Evolutionary conservation across 2,888 invertebrate species (phyloP).

Genomic region (Crossocerus cetratus): DNA sequence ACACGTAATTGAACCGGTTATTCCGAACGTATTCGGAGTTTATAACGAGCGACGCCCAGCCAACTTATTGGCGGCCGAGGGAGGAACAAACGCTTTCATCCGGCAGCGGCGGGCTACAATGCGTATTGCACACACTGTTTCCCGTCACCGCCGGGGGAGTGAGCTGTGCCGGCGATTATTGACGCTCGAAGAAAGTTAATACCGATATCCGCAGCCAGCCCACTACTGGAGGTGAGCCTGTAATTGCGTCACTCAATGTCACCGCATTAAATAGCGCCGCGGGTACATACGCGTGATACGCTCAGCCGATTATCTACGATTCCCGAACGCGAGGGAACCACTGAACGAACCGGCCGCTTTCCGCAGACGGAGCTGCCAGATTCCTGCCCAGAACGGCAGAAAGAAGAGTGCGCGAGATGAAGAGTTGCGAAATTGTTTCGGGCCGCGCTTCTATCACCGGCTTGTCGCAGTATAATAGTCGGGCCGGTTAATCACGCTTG

Average conservation of each 20-base stretch:
- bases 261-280: neutral
- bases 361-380: neutral
- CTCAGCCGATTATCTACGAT: no score
- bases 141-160: neutral
- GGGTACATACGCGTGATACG: no score
- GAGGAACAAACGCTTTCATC: neutral
- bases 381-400: neutral
- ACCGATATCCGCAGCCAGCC: neutral
- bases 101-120: neutral
- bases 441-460: neutral
- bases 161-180: neutral
- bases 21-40: slow-evolving; percentile 26
- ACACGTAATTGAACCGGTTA: slow-evolving; percentile 41
- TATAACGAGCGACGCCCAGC: slow-evolving; percentile 21
- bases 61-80: slow-evolving; percentile 10
- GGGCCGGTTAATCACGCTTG: slow-evolving; percentile 50
- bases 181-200: neutral
- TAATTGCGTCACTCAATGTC: slow-evolving; percentile 3
- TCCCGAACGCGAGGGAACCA: no score
- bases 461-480: slow-evolving; percentile 14
- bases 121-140: neutral
- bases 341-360: neutral
- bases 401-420: neutral
- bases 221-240: neutral
- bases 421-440: neutral